These are phyloP conservation scores for Eupithecia tripunctaria DNA, from an alignment of 2,888 invertebrate species.

Conservation along the genomic window DNA sequence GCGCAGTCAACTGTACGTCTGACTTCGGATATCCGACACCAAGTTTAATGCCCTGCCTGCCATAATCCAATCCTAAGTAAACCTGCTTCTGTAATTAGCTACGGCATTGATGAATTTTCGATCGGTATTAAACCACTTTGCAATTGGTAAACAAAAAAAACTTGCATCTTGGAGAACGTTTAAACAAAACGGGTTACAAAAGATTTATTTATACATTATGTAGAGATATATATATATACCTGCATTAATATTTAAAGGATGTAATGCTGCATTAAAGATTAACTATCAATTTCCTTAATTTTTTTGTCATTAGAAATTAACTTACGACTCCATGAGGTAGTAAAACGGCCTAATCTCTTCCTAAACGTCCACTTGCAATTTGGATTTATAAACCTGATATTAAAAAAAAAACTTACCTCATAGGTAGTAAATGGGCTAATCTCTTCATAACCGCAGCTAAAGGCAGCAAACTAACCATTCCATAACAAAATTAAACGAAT, in stretches of 20 bases:
- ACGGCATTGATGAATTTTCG: constrained; percentile 73
- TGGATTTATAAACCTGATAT: constrained; percentile 3
- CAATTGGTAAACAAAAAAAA: not conserved
- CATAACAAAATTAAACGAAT: constrained; percentile 30
- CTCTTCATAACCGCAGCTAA: constrained; percentile 10
- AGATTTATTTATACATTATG: not conserved
- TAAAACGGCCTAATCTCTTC: constrained; percentile 10
- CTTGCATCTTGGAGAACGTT: not conserved
- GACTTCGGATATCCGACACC: constrained; percentile 80
- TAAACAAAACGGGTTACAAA: not conserved
- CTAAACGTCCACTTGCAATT: constrained; percentile 6
- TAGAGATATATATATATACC: too few species aligned
- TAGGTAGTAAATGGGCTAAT: constrained; percentile 7
- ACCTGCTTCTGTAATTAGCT: constrained; percentile 77
- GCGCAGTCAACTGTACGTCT: constrained; percentile 61
- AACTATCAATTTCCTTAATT: not conserved
- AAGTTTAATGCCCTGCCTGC: constrained; percentile 71
- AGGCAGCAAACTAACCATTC: constrained; percentile 12
- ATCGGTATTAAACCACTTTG: constrained; percentile 27
- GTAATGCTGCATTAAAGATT: not conserved
- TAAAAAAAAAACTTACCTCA: constrained; percentile 4
- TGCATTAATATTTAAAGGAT: not conserved
- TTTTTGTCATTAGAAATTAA: not conserved
- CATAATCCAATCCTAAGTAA: constrained; percentile 79
- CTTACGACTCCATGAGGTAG: not conserved